phyloP scores from a whole-genome alignment of 2,797 vertebrate genomes.

The Syncerus caffer region DNA sequence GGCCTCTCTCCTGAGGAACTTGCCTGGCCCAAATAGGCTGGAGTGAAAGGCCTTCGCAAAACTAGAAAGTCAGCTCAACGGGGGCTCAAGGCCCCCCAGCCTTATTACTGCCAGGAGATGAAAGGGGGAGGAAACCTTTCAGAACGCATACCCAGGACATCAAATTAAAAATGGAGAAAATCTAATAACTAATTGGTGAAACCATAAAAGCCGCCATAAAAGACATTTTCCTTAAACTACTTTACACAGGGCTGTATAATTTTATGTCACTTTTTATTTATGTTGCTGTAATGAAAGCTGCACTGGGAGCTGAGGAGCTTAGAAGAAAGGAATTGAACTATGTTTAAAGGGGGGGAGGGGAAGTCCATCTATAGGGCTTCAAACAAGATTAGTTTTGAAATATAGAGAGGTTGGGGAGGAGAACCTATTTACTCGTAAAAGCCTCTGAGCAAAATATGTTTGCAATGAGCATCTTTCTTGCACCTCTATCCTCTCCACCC shows the following conservation, averaged over 20 bases:
- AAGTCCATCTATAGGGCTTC: neutral
- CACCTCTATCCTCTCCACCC: neutral
- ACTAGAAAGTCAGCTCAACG: neutral
- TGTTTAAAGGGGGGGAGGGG: neutral
- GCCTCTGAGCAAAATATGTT: neutral
- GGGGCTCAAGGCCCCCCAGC: neutral
- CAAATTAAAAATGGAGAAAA: conserved; percentile 75
- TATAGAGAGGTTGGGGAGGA: neutral
- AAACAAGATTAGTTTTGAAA: conserved; percentile 44
- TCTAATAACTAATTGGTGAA: conserved; percentile 74
- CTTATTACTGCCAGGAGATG: conserved; percentile 16
- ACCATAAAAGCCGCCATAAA: conserved; percentile 76
- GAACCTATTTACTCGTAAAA: neutral
- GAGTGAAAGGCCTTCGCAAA: conserved; percentile 44
- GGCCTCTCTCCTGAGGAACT: neutral
- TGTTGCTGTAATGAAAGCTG: conserved; percentile 68
- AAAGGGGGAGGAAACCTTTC: conserved; percentile 4
- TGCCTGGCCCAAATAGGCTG: conserved; percentile 25
- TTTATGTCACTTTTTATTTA: conserved; percentile 81
- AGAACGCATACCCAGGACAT: neutral
- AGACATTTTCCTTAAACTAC: conserved; percentile 74
- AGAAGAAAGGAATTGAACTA: conserved; percentile 59
- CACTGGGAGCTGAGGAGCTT: conserved; percentile 45
- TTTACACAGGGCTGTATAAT: conserved; percentile 74
- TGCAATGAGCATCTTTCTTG: neutral